Evolutionary conservation across 2,797 vertebrate species (phyloP), one percentile per base, ranked within the genome.

Genomic region (Amphiprion clarkii): DNA sequence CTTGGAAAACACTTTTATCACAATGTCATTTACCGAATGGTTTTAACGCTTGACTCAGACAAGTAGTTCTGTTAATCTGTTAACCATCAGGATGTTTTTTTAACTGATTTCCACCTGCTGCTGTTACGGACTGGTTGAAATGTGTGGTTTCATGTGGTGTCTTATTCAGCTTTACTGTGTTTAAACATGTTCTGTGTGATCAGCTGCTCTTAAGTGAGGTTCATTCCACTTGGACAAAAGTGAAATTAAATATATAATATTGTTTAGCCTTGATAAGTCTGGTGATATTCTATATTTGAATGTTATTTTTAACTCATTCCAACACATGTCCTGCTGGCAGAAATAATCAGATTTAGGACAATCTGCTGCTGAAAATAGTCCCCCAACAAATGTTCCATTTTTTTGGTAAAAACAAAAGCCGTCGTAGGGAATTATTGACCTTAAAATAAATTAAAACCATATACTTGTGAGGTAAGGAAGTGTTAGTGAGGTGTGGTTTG

Each of bases 31-130:
- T 27, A n/a, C 12, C 5, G n/a, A 27, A 58, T 19, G 31, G 60
- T 19, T 46, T 17, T 46, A 56, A 68, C 65, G 25, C 19, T 12
- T 7, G 60, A 36, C 21, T 27, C 21, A 2, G 44, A 4, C 25
- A 16, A 19, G 27, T 48, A 0, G 2, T 64, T 46, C 14, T 21
- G 8, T 27, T 56, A 36, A 54, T 61, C 12, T 2, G 21, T 44
- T 56, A 76, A 46, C 44, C 25, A 65, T 14, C 42, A 31, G 60
- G 33, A 21, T 40, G 13, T 46, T 49, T 40, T 27, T 54, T 31
- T 33, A 9, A 58, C 59, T 13, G n/a, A 9, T 54, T 49, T 14
- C 52, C 23, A 31, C 19, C 65, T 8, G 66, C 40, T 55, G 55
- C 48, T 58, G 48, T 44, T 27, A 63, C 49, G 52, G 17, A 53